Conservation (phyloP, 1,140 invertebrate genomes). For the Euglossa dilemma region DNA sequence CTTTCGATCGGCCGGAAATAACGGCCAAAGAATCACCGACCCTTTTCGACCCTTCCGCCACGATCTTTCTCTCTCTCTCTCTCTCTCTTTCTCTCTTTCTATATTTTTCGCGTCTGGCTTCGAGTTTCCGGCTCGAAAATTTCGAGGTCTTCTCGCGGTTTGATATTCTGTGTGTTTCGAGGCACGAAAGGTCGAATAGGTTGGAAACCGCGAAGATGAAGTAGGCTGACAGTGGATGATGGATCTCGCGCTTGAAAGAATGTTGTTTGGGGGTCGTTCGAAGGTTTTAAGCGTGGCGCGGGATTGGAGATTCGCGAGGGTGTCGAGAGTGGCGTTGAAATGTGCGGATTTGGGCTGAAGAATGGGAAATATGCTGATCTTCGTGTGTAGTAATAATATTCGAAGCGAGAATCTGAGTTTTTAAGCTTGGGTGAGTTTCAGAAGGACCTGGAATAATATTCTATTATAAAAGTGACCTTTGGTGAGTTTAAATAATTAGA, state of each 20-base stretch:
- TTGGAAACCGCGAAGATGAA: constrained; percentile 35
- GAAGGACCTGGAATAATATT: no score
- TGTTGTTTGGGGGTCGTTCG: neutral
- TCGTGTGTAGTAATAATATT: neutral
- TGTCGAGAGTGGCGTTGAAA: neutral
- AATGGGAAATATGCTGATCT: neutral
- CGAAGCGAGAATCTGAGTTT: neutral
- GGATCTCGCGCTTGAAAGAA: neutral
- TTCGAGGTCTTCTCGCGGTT: constrained; percentile 1
- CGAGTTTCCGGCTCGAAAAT: constrained; percentile 11
- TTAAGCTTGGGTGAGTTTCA: neutral
- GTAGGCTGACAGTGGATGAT: constrained; percentile 9
- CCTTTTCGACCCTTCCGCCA: constrained; percentile 8
- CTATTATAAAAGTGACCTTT: no score
- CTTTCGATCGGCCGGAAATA: constrained; percentile 66
- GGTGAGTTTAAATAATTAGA: no score
- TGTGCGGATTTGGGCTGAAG: neutral
- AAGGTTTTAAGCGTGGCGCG: neutral
- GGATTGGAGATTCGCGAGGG: neutral
- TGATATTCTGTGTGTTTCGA: no score
- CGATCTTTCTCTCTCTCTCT: neutral
- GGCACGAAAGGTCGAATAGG: neutral
- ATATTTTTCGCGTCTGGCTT: no score
- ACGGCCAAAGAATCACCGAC: constrained; percentile 63
- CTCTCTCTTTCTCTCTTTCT: no score